These are phyloP conservation scores for Notothenia rossii DNA, from an alignment of 2,113 vertebrate genomes.

Conservation along the genomic window DNA sequence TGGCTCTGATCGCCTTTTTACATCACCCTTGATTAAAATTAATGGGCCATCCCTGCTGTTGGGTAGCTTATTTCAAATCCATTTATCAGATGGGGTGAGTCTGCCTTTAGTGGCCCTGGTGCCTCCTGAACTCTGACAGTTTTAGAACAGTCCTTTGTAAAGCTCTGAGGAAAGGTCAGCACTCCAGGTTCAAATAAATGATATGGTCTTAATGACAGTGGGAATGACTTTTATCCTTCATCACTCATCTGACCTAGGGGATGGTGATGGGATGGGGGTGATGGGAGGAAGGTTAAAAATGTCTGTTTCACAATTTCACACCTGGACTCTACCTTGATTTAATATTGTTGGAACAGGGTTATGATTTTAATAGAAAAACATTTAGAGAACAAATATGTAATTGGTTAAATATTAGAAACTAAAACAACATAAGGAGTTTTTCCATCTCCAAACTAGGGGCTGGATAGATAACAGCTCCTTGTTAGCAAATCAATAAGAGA, in stretches of 20 bases:
- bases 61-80: slow-evolving; percentile 95
- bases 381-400: neutral
- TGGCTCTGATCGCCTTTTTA: slow-evolving; percentile 89
- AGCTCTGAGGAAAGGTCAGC: slow-evolving; percentile 89
- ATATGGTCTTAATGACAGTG: slow-evolving; percentile 87
- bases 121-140: slow-evolving; percentile 86
- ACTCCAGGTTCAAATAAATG: slow-evolving; percentile 86
- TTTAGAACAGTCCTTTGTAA: slow-evolving; percentile 87
- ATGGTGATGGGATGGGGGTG: slow-evolving; percentile 58
- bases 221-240: slow-evolving; percentile 79
- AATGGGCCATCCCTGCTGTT: slow-evolving; percentile 94
- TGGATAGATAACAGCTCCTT: slow-evolving; percentile 83
- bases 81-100: slow-evolving; percentile 92
- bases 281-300: slow-evolving; percentile 40
- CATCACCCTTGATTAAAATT: slow-evolving; percentile 99
- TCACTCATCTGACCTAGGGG: slow-evolving; percentile 83
- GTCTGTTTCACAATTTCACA: slow-evolving; percentile 75
- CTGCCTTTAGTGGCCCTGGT: slow-evolving; percentile 85
- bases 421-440: too few species aligned
- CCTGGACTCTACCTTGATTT: slow-evolving; percentile 67
- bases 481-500: slow-evolving; percentile 89
- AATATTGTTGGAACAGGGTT: slow-evolving; percentile 45
- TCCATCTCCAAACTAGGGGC: too few species aligned
- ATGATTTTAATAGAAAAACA: slow-evolving; percentile 6
- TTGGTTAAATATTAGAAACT: neutral